Conservation (phyloP, 2,113 vertebrate species). For the Physeter macrocephalus region DNA sequence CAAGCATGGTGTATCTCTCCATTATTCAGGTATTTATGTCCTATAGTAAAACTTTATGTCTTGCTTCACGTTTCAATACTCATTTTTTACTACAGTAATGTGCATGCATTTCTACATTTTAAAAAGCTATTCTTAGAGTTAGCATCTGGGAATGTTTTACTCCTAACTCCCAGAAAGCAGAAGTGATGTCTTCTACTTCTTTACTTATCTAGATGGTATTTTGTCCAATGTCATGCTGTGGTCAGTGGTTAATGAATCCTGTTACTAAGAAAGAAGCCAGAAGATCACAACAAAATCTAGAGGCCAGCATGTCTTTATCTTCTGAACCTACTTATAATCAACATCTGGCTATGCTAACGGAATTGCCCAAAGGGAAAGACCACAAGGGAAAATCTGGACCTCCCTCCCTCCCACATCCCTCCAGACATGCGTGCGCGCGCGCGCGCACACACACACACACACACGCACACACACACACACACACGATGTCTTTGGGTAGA, state of each 20-base stretch:
- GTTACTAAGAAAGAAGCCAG: neutral
- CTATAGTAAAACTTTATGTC: neutral
- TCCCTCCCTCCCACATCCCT: neutral
- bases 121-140: neutral
- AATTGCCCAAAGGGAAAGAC: neutral
- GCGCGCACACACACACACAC: neutral
- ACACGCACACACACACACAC: too few species aligned
- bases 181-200: neutral
- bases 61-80: neutral
- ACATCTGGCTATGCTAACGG: conserved; percentile 13
- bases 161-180: neutral
- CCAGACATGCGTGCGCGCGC: rapidly evolving
- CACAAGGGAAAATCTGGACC: neutral
- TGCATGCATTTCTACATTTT: neutral
- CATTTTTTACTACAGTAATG: neutral
- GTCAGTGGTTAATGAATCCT: neutral
- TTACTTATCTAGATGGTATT: neutral
- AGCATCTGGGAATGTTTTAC: neutral
- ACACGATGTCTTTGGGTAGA: neutral
- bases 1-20: neutral
- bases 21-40: neutral
- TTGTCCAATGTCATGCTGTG: neutral
- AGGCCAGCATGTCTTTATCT: neutral
- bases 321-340: neutral
- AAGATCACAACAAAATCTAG: neutral